Evolutionary conservation across 2,888 invertebrate genomes (phyloP).

Genomic region (Brenthis hecate): DNA sequence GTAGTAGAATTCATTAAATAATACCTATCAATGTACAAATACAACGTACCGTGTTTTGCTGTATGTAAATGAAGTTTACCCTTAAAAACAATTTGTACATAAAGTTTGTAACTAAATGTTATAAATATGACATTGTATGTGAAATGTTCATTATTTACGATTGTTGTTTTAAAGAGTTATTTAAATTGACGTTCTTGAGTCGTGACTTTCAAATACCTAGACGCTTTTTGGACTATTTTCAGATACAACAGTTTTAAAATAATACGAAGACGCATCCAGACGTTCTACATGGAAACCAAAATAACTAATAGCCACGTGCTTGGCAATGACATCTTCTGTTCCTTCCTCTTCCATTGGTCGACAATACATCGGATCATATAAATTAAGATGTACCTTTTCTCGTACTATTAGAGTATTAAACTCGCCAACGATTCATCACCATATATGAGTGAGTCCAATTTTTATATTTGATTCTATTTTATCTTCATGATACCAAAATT

Average conservation of each 20-base stretch:
- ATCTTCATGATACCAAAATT: too few relatives aligned
- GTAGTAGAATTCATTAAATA: too few relatives aligned
- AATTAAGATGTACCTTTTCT: conserved; percentile 13
- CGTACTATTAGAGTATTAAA: conserved; percentile 5
- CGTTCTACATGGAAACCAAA: conserved; percentile 40
- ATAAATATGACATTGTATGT: too few relatives aligned
- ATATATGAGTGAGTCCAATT: neutral
- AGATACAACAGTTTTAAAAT: conserved; percentile 41
- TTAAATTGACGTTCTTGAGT: conserved; percentile 16
- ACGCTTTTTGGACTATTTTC: conserved; percentile 35
- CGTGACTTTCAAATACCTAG: conserved; percentile 19
- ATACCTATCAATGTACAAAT: too few relatives aligned
- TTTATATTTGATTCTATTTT: neutral
- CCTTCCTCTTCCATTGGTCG: conserved; percentile 25
- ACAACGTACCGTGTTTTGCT: too few relatives aligned
- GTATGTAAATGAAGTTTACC: too few relatives aligned
- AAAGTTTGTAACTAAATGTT: too few relatives aligned
- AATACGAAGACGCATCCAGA: conserved; percentile 43
- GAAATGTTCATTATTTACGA: neutral
- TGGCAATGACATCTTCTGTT: conserved; percentile 40
- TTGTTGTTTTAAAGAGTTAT: conserved; percentile 8
- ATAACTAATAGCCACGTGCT: conserved; percentile 43
- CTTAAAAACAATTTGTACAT: too few relatives aligned
- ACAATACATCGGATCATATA: conserved; percentile 15
- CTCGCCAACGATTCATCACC: neutral